phyloP scores from a whole-genome alignment of 1,140 invertebrate species.

The Rhagoletis pomonella region DNA sequence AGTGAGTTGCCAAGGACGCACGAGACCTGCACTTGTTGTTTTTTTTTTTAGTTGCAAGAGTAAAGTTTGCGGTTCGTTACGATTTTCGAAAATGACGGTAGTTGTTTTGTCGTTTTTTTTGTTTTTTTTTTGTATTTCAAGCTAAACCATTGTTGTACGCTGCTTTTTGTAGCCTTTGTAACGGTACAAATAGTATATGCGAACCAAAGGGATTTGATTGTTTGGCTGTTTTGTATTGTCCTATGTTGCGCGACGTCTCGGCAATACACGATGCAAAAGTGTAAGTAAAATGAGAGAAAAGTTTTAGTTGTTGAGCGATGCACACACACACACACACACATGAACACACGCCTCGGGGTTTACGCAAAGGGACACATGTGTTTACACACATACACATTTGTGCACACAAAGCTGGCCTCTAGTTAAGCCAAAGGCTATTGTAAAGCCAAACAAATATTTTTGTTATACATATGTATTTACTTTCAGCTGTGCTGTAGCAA shows the following conservation, averaged over 20 bases:
- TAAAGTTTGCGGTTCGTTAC: constrained; percentile 43
- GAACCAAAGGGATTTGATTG: constrained; percentile 14
- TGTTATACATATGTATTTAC: background rate
- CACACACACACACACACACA: too few species aligned
- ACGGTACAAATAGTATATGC: background rate
- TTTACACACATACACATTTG: background rate
- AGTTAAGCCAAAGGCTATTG: constrained; percentile 5
- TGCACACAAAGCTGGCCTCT: background rate
- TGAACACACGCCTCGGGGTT: background rate
- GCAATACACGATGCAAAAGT: background rate
- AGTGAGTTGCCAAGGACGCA: background rate
- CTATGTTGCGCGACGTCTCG: background rate
- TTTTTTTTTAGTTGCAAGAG: background rate
- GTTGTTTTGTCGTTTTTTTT: too few species aligned
- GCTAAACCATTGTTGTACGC: background rate
- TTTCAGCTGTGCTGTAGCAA: background rate
- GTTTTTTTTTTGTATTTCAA: background rate
- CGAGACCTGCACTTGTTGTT: background rate
- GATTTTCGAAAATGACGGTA: constrained; percentile 26
- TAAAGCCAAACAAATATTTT: constrained; percentile 17
- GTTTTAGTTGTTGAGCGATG: background rate
- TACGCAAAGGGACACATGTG: background rate
- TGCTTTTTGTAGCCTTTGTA: background rate
- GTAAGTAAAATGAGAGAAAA: constrained; percentile 16
- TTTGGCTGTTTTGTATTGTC: constrained; percentile 15